Evolutionary conservation across 1,140 invertebrate species (phyloP), one percentile per base, ranked within the genome.

Genomic region (Drosophila nigrodunni): DNA sequence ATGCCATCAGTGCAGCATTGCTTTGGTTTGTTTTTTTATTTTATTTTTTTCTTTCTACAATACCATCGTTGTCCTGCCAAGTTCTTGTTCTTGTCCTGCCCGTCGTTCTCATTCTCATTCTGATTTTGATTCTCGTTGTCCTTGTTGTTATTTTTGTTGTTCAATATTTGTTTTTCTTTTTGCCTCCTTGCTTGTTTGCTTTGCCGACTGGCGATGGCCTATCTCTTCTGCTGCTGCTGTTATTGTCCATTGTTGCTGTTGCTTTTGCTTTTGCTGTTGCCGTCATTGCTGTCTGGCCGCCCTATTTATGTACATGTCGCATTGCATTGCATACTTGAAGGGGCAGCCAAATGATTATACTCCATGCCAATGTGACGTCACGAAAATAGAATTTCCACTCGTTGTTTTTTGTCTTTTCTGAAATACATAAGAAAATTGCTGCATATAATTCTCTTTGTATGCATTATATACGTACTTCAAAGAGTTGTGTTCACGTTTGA

Each of bases 311-410:
- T 74, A 62, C 65, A 74, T 62, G 58, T 74, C 71, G 71, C 58
- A 74, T 57, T 69, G 77, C 60, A 73, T 86, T 73, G 82, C 78
- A 78, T 80, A 75, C 67, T 75, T 81, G 41, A 71, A 67, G 65
- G 70, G 75, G 75, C 75, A 60, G 80, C 73, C 78, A 47, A 78
- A 80, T 85, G 74, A 86, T 75, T 78, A 66, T 74, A 61, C 70
- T 60, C 47, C 54, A 71, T 49, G 71, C 62, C 55, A 47, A 70
- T 58, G 49, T 59, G 66, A 69, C 73, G 75, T 68, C 69, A 68
- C 52, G 59, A 59, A 65, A 18, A 55, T 52, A 44, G 37, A 57
- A 60, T 59, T 50, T 50, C 21, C 11, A 30, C 30, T 30, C 21
- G 11, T 43, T 52, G 15, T n/a, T 8, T 30, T 30, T 34, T n/a